Evolutionary conservation across 2,888 invertebrate genomes (phyloP), one percentile per base, ranked within the genome.

Genomic region (Eulithis prunata): DNA sequence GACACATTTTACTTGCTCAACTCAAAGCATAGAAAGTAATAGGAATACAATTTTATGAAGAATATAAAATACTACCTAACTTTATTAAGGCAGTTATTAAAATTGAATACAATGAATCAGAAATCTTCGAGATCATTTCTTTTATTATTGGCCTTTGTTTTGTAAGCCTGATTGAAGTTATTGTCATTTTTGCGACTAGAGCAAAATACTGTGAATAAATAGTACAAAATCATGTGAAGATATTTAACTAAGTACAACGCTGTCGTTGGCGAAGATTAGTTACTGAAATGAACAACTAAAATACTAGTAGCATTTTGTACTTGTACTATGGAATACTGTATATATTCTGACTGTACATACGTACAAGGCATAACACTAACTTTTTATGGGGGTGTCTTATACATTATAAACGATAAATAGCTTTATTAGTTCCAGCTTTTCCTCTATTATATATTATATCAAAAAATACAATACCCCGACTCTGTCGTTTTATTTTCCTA

Each of bases 1-100:
- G 66, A 62, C 55, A 66, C 55, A 45, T 45, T 32, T 58, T 43
- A 52, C 51, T 52, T 52, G 51, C 51, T 52, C 43, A 59, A 59
- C 52, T 45, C 45, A 59, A 52, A 59, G 41, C 47, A 60, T 38
- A 60, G 59, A 53, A 57, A 52, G 57, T 57, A 56, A 45, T 62
- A 66, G 65, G 65, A 61, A 57, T 62, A 52, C 43, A 53, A n/a
- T 52, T 45, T n/a, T 45, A 28, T 41, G 12, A 51, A 41, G 3
- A n/a, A n/a, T 8, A 41, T 45, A 45, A 55, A 55, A 56, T 56
- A 28, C 21, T n/a, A n/a, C n/a, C n/a, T 45, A 38, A n/a, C 8
- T 21, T 3, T 43, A 32, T 32, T 32, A 28, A 49, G 57, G 49
- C 59, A 59, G 52, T 51, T 36, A 12, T 47, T 6, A 32, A 14